These are phyloP conservation scores for Protaetia brevitarsis DNA, from an alignment of 1,140 invertebrate genomes.

Conservation along the genomic window DNA sequence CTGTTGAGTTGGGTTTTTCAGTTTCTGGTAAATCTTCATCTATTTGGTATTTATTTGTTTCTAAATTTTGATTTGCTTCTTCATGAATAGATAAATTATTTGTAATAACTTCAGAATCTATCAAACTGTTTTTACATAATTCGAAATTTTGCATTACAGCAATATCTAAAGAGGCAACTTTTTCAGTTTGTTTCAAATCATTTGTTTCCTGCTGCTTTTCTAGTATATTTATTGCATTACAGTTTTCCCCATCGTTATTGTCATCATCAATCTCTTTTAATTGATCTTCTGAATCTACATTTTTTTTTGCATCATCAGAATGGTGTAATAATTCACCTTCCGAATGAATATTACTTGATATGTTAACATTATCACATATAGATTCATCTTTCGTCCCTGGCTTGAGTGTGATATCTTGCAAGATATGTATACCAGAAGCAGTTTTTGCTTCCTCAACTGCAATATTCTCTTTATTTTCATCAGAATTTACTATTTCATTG, in stretches of 20 bases:
- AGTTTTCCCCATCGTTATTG: background rate
- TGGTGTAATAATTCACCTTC: no score
- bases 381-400: background rate
- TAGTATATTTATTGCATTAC: background rate
- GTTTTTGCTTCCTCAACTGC: background rate
- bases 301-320: background rate
- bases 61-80: background rate
- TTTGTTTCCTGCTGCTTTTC: constrained; percentile 15
- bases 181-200: background rate
- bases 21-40: background rate
- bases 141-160: no score
- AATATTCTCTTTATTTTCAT: background rate
- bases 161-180: constrained; percentile 4
- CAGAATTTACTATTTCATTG: constrained; percentile 10
- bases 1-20: background rate
- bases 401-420: constrained; percentile 1
- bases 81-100: background rate
- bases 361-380: background rate
- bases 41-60: background rate
- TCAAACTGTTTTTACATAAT: no score
- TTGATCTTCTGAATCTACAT: background rate
- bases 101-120: no score
- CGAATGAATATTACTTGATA: no score
- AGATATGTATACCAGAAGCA: background rate
- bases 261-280: background rate